Evolutionary conservation across 2,888 invertebrate species (phyloP).

Genomic region (Drosophila fungiperda): DNA sequence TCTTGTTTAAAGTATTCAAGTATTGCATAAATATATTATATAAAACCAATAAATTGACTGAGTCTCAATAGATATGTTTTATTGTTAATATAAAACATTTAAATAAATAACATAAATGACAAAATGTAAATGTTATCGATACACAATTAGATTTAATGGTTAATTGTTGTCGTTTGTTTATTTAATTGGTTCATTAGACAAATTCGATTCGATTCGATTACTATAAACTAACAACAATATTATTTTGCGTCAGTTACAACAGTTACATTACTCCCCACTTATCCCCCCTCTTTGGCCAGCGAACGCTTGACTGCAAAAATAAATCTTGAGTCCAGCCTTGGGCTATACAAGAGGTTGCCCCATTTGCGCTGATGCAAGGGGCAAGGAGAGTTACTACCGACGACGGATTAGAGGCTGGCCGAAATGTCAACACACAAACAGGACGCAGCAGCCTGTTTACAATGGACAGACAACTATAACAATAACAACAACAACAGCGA

Average conservation of each 20-base stretch:
- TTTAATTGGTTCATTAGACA: not conserved
- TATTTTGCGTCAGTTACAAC: not conserved
- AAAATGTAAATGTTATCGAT: not conserved
- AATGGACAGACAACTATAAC: constrained; percentile 24
- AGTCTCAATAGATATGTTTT: no score
- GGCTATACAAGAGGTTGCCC: constrained; percentile 32
- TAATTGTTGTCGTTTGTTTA: not conserved
- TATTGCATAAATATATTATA: no score
- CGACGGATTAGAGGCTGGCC: constrained; percentile 54
- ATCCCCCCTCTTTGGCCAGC: not conserved
- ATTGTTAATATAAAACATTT: not conserved
- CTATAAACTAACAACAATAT: not conserved
- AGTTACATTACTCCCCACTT: not conserved
- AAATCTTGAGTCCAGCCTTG: constrained; percentile 41
- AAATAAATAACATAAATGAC: not conserved
- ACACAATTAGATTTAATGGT: not conserved
- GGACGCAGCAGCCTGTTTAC: constrained; percentile 13
- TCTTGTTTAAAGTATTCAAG: no score
- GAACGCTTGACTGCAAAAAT: constrained; percentile 49
- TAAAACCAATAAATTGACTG: no score
- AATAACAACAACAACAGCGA: constrained; percentile 23
- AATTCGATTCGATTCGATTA: constrained; percentile 1
- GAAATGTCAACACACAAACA: constrained; percentile 54
- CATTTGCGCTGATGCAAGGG: not conserved
- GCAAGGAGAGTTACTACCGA: not conserved